Percentiles rank a stretch among this genome's conserved stretches.
Evolutionary conservation across 2,888 invertebrate species (phyloP).

Genomic region (Andrena flavipes): DNA sequence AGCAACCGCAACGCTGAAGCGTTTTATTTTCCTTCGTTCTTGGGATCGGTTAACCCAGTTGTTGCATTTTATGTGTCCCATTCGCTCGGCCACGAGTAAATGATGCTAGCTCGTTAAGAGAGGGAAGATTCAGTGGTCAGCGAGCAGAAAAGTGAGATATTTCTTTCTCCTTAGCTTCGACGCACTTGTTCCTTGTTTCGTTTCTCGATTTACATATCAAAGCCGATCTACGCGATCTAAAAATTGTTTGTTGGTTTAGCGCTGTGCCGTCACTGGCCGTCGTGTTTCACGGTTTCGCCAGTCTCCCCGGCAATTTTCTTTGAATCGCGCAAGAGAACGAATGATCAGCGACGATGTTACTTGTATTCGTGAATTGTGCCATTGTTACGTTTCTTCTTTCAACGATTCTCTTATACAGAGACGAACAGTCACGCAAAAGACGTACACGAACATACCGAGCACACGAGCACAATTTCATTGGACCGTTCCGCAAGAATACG

Average conservation of each 20-base stretch:
- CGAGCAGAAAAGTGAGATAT: background rate
- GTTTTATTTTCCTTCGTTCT: background rate
- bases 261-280: constrained; percentile 13
- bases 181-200: constrained; percentile 56
- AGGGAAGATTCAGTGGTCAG: background rate
- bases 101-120: background rate
- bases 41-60: constrained; percentile 29
- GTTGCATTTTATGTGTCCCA: background rate
- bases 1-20: background rate
- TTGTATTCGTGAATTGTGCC: background rate
- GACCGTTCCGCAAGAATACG: background rate
- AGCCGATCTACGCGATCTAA: constrained; percentile 78
- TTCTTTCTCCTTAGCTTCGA: background rate
- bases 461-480: constrained; percentile 32
- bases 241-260: constrained; percentile 58
- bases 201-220: constrained; percentile 80
- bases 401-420: background rate
- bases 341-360: background rate
- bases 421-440: constrained; percentile 7
- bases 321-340: background rate
- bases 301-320: background rate
- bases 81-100: constrained; percentile 9
- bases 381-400: constrained; percentile 5
- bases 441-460: constrained; percentile 15
- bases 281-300: background rate